Evolutionary conservation across 2,888 invertebrate genomes (phyloP).

Genomic region (Megaustenia siamemsis): DNA sequence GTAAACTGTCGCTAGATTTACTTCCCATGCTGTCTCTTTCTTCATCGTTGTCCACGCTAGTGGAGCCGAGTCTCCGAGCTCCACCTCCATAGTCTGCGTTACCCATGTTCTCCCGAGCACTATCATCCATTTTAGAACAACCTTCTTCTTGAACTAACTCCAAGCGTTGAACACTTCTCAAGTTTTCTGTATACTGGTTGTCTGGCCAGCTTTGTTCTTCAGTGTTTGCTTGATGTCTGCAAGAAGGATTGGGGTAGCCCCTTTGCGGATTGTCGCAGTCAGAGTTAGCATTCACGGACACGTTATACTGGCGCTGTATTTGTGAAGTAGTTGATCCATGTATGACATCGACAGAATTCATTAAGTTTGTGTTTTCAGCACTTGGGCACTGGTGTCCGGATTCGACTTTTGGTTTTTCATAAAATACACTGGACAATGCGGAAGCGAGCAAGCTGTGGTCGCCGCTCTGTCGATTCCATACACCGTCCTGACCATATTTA

Average conservation of each 20-base stretch:
- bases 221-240: background rate
- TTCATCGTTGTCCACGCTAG: slow-evolving; percentile 4
- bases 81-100: background rate
- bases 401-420: no score
- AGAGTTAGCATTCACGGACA: no score
- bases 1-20: slow-evolving; percentile 32
- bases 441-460: background rate
- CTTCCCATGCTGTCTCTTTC: slow-evolving; percentile 27
- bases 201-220: no score
- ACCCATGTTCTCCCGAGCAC: background rate
- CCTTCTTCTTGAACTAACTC: background rate
- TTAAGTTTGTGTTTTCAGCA: background rate
- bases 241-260: background rate
- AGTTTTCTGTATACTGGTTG: background rate
- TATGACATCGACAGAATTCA: no score
- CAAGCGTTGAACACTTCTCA: background rate
- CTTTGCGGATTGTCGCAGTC: background rate
- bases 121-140: background rate
- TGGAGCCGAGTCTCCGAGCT: no score
- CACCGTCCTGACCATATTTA: background rate
- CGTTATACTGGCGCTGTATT: background rate
- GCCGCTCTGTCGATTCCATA: slow-evolving; percentile 6
- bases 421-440: no score
- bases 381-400: background rate
- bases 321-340: background rate